Evolutionary conservation across 2,888 invertebrate species (phyloP), one percentile per base, ranked within the genome.

Genomic region (Drosophila neutralis): DNA sequence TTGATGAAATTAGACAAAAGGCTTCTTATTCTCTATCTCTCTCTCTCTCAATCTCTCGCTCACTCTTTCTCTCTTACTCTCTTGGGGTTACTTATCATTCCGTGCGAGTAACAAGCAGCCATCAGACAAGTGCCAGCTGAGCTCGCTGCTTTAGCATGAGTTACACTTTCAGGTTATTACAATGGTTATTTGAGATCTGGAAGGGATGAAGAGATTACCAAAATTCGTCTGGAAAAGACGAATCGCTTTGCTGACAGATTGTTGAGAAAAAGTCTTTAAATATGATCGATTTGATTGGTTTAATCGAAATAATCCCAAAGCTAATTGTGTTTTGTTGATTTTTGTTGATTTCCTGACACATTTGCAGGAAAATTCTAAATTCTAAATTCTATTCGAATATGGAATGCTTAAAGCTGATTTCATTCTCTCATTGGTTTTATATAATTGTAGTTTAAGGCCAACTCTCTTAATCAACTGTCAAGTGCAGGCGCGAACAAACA

Each of bases 1-100:
- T 76, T 87, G 80, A 87, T 82, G 71, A 76, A 87, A 85, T 89
- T 87, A 84, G 82, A 85, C 87, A 85, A 83, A 75, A 83, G 89
- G 24, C 18, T 54, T 24, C 36, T 24, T 36, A 36, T 5, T 21
- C 15, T 18, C 5, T n/a, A 18, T 10, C 36, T 13, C 13, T 11
- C n/a, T 21, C 33, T 35, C 13, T 4, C 13, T 10, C 36, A 10
- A 2, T 13, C 7, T 1, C 24, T 45, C 8, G 2, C 21, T 15
- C 15, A 15, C 24, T 45, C 24, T 24, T 1, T 33, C 13, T 5
- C 5, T 13, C 36, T 13, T 4, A 7, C 15, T 31, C 36, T 31
- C 29, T 18, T 31, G 38, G 48, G 51, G 40, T 65, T 65, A 75
- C 78, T 83, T 75, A 74, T 64, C 73, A 88, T 88, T 80, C 77